phyloP scores from a whole-genome alignment of 1,140 invertebrate species.

The Lucilia cuprina region DNA sequence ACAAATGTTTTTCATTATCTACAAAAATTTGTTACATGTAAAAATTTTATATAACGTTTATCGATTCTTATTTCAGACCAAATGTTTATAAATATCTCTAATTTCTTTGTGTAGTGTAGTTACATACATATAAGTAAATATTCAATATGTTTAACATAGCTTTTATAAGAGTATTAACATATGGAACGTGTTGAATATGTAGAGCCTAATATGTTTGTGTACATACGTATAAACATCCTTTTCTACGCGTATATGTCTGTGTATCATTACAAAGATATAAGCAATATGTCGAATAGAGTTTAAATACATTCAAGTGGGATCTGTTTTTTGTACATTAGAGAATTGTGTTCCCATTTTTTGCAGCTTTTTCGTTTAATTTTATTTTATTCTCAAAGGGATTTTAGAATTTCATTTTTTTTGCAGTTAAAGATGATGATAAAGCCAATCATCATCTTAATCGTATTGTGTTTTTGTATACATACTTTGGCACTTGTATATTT shows the following conservation, averaged over 20 bases:
- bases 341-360: background rate
- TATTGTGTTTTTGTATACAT: background rate
- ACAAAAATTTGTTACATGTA: too few species aligned
- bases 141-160: background rate
- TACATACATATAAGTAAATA: background rate
- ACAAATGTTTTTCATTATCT: too few species aligned
- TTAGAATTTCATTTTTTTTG: background rate
- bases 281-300: background rate
- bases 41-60: too few species aligned
- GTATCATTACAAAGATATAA: too few species aligned
- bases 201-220: background rate
- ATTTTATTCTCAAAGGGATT: background rate
- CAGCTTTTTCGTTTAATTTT: background rate
- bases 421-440: background rate
- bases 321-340: background rate
- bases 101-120: background rate
- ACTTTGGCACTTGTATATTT: background rate
- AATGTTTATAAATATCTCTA: background rate
- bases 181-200: background rate
- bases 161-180: background rate
- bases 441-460: background rate
- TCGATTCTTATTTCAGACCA: too few species aligned
- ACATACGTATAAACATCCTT: too few species aligned
- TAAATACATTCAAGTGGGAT: background rate
- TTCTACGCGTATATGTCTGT: background rate